Conservation (phyloP, 2,797 vertebrate species). For the Peromyscus melanophrys region DNA sequence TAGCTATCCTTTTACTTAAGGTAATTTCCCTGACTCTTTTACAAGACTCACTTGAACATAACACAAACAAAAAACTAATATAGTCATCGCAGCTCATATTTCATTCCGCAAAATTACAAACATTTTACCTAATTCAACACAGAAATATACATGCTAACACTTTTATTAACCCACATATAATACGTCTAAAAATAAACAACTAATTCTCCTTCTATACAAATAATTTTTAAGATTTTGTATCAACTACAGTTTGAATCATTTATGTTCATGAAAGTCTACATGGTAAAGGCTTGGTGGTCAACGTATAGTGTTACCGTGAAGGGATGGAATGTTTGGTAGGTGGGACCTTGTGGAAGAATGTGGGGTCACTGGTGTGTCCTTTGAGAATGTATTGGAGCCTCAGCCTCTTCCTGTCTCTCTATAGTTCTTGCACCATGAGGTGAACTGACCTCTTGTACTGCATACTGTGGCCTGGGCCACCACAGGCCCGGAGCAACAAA, state of each 20-base stretch:
- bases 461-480: background rate
- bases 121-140: constrained; percentile 43
- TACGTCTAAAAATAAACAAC: background rate
- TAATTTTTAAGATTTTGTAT: background rate
- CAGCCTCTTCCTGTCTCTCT: background rate
- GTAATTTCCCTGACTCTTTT: constrained; percentile 32
- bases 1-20: constrained; percentile 68
- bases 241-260: background rate
- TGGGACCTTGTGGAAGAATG: too few relatives aligned
- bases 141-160: constrained; percentile 31
- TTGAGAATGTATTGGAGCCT: background rate
- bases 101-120: constrained; percentile 73
- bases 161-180: background rate
- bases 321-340: background rate
- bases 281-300: background rate
- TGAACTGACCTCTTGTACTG: background rate
- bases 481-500: background rate
- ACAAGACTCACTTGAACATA: constrained; percentile 64
- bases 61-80: constrained; percentile 66
- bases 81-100: constrained; percentile 69
- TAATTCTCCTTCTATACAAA: background rate
- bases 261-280: background rate
- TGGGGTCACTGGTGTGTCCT: too few relatives aligned
- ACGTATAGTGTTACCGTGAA: too few relatives aligned
- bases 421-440: background rate